phyloP scores from a whole-genome alignment of 2,888 invertebrate genomes.

The Stegana nigrithorax region DNA sequence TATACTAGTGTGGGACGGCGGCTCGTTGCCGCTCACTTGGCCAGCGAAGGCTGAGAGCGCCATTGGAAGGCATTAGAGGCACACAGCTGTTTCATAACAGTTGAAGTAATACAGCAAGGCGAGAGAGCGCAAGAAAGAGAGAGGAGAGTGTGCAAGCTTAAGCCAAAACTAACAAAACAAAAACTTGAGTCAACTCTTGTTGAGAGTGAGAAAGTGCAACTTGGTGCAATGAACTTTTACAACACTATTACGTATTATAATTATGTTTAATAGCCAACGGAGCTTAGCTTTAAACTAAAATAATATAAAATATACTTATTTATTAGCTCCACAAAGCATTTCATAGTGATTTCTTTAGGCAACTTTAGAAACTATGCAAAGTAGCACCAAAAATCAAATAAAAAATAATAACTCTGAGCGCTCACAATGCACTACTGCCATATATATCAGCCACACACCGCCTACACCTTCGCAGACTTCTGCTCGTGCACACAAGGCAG shows the following conservation, averaged over 20 bases:
- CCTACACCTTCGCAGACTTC: background rate
- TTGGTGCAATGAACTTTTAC: slow-evolving; percentile 50
- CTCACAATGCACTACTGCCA: no score
- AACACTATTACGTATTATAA: no score
- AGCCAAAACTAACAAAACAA: no score
- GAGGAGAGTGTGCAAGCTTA: background rate
- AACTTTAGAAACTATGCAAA: slow-evolving; percentile 14
- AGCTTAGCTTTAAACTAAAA: no score
- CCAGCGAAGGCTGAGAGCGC: slow-evolving; percentile 13
- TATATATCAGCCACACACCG: background rate
- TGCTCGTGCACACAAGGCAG: no score
- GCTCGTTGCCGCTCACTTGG: background rate
- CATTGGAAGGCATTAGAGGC: slow-evolving; percentile 29
- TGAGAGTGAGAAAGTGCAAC: slow-evolving; percentile 12
- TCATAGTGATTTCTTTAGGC: slow-evolving; percentile 54
- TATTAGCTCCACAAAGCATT: no score
- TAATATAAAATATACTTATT: no score
- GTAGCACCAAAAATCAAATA: background rate
- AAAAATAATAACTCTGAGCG: no score
- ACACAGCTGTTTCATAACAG: slow-evolving; percentile 49
- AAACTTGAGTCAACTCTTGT: no score
- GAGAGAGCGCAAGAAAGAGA: slow-evolving; percentile 38
- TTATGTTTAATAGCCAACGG: background rate
- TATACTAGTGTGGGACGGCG: background rate
- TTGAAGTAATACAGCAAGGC: no score